Evolutionary conservation across 2,113 vertebrate genomes (phyloP).

Genomic region (Athene noctua): DNA sequence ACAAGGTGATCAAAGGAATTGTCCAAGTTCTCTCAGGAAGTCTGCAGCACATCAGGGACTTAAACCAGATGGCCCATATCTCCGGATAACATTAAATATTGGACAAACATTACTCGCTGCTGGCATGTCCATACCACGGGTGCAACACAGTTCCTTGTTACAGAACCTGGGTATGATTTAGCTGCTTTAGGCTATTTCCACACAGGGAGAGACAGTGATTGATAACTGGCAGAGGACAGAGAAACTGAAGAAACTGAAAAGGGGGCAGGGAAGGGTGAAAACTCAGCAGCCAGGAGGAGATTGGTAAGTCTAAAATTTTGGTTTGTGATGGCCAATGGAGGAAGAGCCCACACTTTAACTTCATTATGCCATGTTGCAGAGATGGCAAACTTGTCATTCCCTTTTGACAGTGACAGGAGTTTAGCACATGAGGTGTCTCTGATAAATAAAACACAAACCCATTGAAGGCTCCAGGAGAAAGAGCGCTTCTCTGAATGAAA

Average conservation of each 20-base stretch:
- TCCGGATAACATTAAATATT: background rate
- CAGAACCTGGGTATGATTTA: background rate
- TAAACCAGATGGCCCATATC: conserved; percentile 14
- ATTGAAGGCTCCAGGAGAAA: background rate
- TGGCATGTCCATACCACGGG: background rate
- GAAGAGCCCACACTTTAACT: background rate
- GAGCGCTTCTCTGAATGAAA: background rate
- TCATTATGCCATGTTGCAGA: background rate
- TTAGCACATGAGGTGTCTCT: background rate
- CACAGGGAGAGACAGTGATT: background rate
- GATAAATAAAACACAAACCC: background rate
- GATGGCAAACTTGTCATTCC: background rate
- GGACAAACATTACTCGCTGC: background rate
- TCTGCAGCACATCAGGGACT: background rate
- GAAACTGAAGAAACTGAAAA: background rate
- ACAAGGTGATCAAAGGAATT: conserved; percentile 41
- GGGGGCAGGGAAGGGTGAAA: background rate
- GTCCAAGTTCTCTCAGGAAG: conserved; percentile 7
- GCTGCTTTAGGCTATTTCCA: background rate
- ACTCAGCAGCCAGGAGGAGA: background rate
- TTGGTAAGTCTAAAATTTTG: background rate
- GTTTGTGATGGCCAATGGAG: background rate
- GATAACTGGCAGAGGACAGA: background rate
- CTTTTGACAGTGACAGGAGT: background rate
- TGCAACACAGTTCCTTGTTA: background rate